Evolutionary conservation across 2,797 vertebrate species (phyloP), one percentile per base, ranked within the genome.

Genomic region (Hephaestus fuliginosus): DNA sequence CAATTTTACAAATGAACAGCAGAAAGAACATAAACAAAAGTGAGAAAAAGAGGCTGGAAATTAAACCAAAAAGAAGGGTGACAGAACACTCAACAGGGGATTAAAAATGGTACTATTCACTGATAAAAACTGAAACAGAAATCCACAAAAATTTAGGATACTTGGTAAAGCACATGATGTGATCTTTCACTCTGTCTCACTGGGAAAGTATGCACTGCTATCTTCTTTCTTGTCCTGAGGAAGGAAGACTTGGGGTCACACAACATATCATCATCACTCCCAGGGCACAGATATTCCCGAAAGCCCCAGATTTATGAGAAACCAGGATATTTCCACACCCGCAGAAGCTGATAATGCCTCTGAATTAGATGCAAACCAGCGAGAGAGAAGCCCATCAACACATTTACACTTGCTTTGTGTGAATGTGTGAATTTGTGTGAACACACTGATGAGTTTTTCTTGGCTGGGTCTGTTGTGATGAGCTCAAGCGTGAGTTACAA

Each of bases 201-300:
- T 71, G 36, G 83, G 76, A 88, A 93, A 94, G 64, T 89, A 91
- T 92, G 86, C 81, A n/a, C 73, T 52, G 53, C 66, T 93, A 93
- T 94, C 90, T 81, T 70, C 36, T 66, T 5, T 76, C 70, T 83
- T 87, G 86, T 93, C 89, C 91, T 84, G 88, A 86, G 92, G 91
- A 94, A 95, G 90, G 92, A 94, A 92, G 84, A n/a, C 67, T 79
- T 69, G 39, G 56, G 76, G 83, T 88, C 83, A 87, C 58, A 66
- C 61, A 80, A 72, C 82, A 71, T 78, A 65, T 85, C 80, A 76
- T 82, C 67, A 74, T 77, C 63, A 66, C 63, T 71, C 41, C 63
- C 68, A 41, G 60, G 63, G 69, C 41, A 74, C 56, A 52, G 65
- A 72, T 58, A 71, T 72, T 80, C 67, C 76, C 72, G 74, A 78